Evolutionary conservation across 2,113 vertebrate genomes (phyloP), one percentile per base, ranked within the genome.

Genomic region (Chloroceryle aenea): DNA sequence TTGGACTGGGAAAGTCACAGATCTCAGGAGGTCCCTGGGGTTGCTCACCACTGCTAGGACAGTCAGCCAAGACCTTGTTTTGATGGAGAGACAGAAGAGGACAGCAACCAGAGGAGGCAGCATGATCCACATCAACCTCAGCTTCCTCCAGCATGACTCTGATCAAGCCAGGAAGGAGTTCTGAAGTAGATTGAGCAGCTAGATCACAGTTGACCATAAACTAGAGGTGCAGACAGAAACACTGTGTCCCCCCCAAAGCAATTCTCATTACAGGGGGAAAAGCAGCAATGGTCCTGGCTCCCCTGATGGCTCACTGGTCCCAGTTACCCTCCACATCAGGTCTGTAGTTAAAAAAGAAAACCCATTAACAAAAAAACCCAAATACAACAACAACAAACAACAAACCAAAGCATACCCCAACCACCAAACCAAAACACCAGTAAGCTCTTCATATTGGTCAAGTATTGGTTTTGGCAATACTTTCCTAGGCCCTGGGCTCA

Each of bases 101-200:
- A 58, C 12, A 79, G 55, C n/a, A 67, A 32, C 32, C 4, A 56
- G 32, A 89, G 32, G n/a, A 40, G 40, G 25, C 11, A 83, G n/a
- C 30, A 15, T 0, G 5, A n/a, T 19, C 67, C 29, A 21, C 5
- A 1, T 48, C 0, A 0, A 9, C 62, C 50, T 30, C 19, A 10
- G 30, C 50, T 75, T 68, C 25, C 5, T 22, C 12, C 15, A 42
- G 58, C 45, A 43, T 18, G 32, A 61, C 43, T 38, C 74, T 68
- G 47, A 87, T 23, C 30, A n/a, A 66, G 47, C 36, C 38, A 75
- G 61, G 36, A 40, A 48, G 25, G 34, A 64, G 66, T 15, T 29
- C 13, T 61, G 32, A 67, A 79, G 62, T 7, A 38, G n/a, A 45
- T 17, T 19, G 36, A 77, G 61, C 29, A 59, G 42, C 43, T 78